Evolutionary conservation across 2,797 vertebrate species (phyloP).

Genomic region (Anguilla pacifica): DNA sequence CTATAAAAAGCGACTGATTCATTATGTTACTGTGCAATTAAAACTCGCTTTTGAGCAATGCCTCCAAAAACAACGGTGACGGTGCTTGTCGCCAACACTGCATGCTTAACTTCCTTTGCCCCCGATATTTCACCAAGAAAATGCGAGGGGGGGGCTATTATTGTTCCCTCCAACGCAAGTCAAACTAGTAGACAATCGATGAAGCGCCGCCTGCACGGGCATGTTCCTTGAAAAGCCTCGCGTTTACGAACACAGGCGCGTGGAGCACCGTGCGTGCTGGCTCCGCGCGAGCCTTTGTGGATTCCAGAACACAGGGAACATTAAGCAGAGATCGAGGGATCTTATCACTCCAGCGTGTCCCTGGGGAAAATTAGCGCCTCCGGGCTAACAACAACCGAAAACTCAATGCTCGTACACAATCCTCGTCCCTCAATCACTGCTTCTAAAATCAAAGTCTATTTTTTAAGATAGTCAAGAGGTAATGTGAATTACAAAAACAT

Average conservation of each 20-base stretch:
- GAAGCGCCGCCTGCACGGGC: neutral
- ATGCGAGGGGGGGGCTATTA: neutral
- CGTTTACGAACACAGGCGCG: neutral
- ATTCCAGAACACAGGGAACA: neutral
- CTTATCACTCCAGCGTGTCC: neutral
- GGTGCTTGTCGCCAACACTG: neutral
- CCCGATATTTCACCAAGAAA: neutral
- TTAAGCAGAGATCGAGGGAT: neutral
- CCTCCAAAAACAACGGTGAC: neutral
- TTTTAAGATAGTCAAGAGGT: neutral
- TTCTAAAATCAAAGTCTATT: neutral
- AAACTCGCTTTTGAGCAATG: neutral
- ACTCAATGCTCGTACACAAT: neutral
- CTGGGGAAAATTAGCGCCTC: neutral
- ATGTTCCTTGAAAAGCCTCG: neutral
- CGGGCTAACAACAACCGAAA: neutral
- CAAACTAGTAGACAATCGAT: neutral
- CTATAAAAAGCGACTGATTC: neutral
- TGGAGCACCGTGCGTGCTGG: neutral
- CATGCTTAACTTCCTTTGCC: neutral
- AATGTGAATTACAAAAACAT: neutral
- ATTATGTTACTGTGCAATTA: neutral
- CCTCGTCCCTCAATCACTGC: neutral
- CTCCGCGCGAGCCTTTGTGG: neutral
- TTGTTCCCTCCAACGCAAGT: neutral